Evolutionary conservation across 2,797 vertebrate genomes (phyloP).

Genomic region (Huso huso): DNA sequence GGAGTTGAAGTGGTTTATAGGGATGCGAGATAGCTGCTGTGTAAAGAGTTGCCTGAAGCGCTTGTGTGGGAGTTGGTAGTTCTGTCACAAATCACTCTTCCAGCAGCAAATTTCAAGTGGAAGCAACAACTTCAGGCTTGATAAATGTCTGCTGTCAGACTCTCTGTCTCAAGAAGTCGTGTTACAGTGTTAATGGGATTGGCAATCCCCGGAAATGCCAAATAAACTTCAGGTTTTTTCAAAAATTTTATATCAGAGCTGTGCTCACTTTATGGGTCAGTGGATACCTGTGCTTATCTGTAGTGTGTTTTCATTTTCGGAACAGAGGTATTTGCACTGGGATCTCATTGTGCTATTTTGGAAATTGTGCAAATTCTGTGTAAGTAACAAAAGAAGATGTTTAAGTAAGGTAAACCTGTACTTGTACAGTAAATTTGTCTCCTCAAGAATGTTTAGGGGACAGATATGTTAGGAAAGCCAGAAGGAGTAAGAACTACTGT

Average conservation of each 20-base stretch:
- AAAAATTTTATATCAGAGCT: not conserved
- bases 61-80: constrained; percentile 1
- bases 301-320: not conserved
- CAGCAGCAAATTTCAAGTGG: constrained; percentile 2
- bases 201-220: not conserved
- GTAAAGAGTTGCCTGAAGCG: not conserved
- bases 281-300: not conserved
- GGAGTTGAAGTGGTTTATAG: not conserved
- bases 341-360: too few relatives aligned
- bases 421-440: too few relatives aligned
- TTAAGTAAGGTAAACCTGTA: too few relatives aligned
- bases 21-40: not conserved
- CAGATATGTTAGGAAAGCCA: too few relatives aligned
- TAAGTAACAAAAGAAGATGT: too few relatives aligned
- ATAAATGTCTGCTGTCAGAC: constrained; percentile 1
- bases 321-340: too few relatives aligned
- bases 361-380: too few relatives aligned
- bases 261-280: not conserved
- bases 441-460: too few relatives aligned
- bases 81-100: constrained; percentile 2
- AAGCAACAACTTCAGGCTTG: not conserved
- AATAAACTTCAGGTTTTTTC: not conserved
- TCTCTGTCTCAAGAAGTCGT: not conserved
- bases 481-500: too few relatives aligned
- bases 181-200: constrained; percentile 3